These are phyloP conservation scores for Apogon hyalosoma DNA, from an alignment of 2,797 vertebrate species.

Conservation along the genomic window DNA sequence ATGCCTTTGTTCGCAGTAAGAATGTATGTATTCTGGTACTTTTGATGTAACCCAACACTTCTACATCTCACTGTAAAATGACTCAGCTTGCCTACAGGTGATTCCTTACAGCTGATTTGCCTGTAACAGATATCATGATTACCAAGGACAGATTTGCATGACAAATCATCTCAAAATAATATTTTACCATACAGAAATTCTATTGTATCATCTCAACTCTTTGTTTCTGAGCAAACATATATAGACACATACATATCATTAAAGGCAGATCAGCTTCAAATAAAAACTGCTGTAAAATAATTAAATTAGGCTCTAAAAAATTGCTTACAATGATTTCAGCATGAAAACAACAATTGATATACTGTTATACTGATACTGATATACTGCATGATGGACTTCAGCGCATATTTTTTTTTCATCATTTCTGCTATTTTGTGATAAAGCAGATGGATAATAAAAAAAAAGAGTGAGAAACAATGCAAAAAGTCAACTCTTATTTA, in stretches of 20 bases:
- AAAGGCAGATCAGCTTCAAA: too few relatives aligned
- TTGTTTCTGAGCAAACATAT: conserved; percentile 9
- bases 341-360: too few relatives aligned
- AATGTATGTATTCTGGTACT: not conserved
- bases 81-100: not conserved
- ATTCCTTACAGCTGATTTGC: conserved; percentile 36
- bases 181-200: conserved; percentile 11
- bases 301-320: too few relatives aligned
- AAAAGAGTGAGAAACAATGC: too few relatives aligned
- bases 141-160: conserved; percentile 48
- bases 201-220: conserved; percentile 20
- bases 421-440: too few relatives aligned
- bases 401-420: too few relatives aligned
- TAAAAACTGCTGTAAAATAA: too few relatives aligned
- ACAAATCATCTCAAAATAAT: conserved; percentile 34
- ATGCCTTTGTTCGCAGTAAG: not conserved
- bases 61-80: not conserved
- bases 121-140: conserved; percentile 15
- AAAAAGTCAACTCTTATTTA: too few relatives aligned
- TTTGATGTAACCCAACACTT: conserved; percentile 4
- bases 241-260: conserved; percentile 7
- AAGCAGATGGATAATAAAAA: too few relatives aligned
- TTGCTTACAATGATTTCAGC: too few relatives aligned
- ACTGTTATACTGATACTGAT: too few relatives aligned
- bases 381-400: too few relatives aligned